A percentile compares a stretch with the other conserved stretches of the same genome.
Conservation (phyloP, 2,888 invertebrate species). For the Malthinus seriepunctatus region DNA sequence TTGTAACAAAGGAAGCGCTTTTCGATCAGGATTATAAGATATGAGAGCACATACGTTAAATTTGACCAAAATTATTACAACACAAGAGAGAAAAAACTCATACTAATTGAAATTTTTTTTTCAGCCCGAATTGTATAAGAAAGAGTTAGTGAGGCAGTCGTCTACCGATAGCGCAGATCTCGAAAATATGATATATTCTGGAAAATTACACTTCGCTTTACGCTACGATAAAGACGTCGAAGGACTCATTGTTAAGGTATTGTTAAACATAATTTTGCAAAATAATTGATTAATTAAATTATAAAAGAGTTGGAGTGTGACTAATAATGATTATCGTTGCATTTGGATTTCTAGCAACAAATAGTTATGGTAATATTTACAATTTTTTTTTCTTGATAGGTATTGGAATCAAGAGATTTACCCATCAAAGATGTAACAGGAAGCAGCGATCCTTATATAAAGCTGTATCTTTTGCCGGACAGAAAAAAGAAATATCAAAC, state of each 20-base stretch:
- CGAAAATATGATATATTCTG: slow-evolving; percentile 73
- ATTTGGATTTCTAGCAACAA: too few species aligned
- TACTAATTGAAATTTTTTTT: slow-evolving; percentile 30
- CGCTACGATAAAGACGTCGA: slow-evolving; percentile 82
- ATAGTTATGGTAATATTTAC: background rate
- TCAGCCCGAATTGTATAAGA: slow-evolving; percentile 77
- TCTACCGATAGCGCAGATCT: slow-evolving; percentile 69
- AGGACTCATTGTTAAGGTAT: slow-evolving; percentile 77
- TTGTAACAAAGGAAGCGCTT: too few species aligned
- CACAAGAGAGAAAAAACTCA: too few species aligned
- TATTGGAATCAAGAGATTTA: slow-evolving; percentile 75
- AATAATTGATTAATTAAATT: too few species aligned
- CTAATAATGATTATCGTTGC: too few species aligned
- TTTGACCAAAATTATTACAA: too few species aligned
- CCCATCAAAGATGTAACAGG: slow-evolving; percentile 83
- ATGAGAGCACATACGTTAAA: too few species aligned
- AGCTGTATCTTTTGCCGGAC: slow-evolving; percentile 82
- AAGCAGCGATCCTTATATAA: slow-evolving; percentile 87
- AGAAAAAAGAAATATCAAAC: slow-evolving; percentile 86
- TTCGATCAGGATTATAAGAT: too few species aligned
- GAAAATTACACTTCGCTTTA: slow-evolving; percentile 80
- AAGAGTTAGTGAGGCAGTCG: slow-evolving; percentile 72
- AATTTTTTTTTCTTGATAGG: slow-evolving; percentile 52
- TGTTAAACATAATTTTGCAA: too few species aligned
- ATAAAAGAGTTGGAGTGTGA: too few species aligned